Evolutionary conservation across 2,797 vertebrate genomes (phyloP).

Genomic region (Dallia pectoralis): DNA sequence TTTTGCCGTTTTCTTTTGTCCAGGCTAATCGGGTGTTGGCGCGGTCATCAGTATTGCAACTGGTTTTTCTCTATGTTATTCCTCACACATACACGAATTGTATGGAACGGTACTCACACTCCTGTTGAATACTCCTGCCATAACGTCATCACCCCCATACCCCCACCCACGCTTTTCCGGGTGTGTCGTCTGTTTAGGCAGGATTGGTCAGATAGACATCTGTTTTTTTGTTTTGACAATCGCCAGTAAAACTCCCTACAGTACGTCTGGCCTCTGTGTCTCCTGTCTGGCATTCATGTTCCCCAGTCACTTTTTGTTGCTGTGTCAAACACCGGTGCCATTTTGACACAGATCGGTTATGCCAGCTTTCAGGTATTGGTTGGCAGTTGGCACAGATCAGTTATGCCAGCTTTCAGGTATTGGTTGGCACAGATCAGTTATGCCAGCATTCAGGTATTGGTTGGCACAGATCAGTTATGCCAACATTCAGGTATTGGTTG

Average conservation of each 20-base stretch:
- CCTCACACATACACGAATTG: background rate
- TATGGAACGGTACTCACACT: background rate
- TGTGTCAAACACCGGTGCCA: constrained; percentile 28
- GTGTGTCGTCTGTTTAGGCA: constrained; percentile 10
- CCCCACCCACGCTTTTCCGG: background rate
- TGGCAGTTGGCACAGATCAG: background rate
- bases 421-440: background rate
- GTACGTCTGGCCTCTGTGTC: background rate
- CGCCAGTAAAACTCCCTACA: background rate
- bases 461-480: background rate
- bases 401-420: no score
- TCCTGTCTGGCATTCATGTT: background rate
- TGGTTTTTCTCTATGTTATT: background rate
- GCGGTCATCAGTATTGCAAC: background rate
- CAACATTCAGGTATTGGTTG: no score
- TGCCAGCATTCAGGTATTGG: no score
- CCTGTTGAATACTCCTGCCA: background rate
- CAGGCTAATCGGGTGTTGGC: background rate
- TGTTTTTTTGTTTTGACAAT: background rate
- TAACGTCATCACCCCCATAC: background rate
- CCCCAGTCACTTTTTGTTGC: background rate
- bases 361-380: background rate
- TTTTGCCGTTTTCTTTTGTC: background rate
- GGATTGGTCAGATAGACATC: background rate
- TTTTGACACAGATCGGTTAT: background rate